Conservation (phyloP, 2,888 invertebrate genomes). For the Tinea pellionella region DNA sequence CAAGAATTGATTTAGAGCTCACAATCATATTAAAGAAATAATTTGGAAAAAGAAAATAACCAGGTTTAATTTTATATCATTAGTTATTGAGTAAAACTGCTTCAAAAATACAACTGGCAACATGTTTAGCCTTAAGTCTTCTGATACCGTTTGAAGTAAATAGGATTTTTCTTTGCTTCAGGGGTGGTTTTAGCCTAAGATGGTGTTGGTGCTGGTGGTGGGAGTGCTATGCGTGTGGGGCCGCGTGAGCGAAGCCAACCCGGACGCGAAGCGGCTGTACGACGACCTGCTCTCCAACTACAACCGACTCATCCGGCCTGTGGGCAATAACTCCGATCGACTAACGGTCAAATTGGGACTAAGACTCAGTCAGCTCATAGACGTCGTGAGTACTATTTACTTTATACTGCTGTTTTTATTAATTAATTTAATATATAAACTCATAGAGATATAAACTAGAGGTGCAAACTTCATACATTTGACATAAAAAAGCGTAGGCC, state of each 20-base stretch:
- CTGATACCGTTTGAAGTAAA: not conserved
- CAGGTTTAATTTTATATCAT: no score
- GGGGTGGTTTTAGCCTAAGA: constrained; percentile 89
- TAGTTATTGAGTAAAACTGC: no score
- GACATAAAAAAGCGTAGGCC: no score
- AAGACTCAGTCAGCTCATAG: constrained; percentile 88
- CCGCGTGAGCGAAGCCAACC: constrained; percentile 85
- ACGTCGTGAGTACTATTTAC: constrained; percentile 81
- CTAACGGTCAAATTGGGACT: constrained; percentile 96
- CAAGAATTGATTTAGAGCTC: no score
- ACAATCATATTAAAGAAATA: no score
- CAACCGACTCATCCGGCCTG: constrained; percentile 94
- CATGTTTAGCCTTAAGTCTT: no score
- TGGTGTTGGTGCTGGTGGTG: constrained; percentile 81
- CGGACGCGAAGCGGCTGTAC: constrained; percentile 93
- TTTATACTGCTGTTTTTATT: no score
- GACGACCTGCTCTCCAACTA: constrained; percentile 95
- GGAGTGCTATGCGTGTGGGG: constrained; percentile 81
- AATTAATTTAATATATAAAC: no score
- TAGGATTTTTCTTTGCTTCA: constrained; percentile 42
- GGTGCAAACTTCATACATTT: no score
- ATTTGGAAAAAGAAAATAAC: no score
- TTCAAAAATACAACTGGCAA: no score
- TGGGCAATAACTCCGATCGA: constrained; percentile 93
- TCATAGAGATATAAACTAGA: no score